These are phyloP conservation scores for Epiblema foenella DNA, from an alignment of 2,888 invertebrate genomes.

Conservation along the genomic window DNA sequence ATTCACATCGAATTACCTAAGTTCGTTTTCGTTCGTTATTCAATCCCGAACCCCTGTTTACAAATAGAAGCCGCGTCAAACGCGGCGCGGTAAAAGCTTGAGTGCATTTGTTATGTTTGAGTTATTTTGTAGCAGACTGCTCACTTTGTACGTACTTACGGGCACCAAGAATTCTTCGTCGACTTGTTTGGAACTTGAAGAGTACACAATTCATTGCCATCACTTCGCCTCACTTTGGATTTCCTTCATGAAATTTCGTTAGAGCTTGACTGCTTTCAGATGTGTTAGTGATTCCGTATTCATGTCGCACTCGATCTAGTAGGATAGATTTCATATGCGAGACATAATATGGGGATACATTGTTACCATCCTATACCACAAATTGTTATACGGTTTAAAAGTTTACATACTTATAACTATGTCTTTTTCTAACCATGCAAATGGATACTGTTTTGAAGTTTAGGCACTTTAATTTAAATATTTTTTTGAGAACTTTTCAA, in stretches of 20 bases:
- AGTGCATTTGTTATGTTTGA: slow-evolving; percentile 55
- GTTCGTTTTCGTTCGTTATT: slow-evolving; percentile 32
- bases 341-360: slow-evolving; percentile 15
- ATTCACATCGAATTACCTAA: slow-evolving; percentile 35
- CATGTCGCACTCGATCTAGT: slow-evolving; percentile 31
- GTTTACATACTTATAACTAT: too few species aligned
- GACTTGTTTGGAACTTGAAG: slow-evolving; percentile 62
- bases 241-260: slow-evolving; percentile 67
- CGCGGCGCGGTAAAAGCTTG: slow-evolving; percentile 39
- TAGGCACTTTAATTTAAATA: too few species aligned
- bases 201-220: slow-evolving; percentile 64
- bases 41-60: slow-evolving; percentile 31
- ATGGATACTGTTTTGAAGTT: too few species aligned
- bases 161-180: slow-evolving; percentile 58
- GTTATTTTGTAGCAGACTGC: slow-evolving; percentile 70
- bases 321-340: slow-evolving; percentile 37
- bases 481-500: too few species aligned
- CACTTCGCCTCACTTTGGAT: slow-evolving; percentile 61
- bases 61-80: slow-evolving; percentile 38
- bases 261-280: slow-evolving; percentile 52
- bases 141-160: slow-evolving; percentile 57
- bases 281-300: slow-evolving; percentile 37
- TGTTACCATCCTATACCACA: not conserved
- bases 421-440: too few species aligned
- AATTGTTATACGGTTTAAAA: slow-evolving; percentile 8